These are phyloP conservation scores for Anas flavirostris DNA, from an alignment of 2,797 vertebrate genomes.

Conservation along the genomic window DNA sequence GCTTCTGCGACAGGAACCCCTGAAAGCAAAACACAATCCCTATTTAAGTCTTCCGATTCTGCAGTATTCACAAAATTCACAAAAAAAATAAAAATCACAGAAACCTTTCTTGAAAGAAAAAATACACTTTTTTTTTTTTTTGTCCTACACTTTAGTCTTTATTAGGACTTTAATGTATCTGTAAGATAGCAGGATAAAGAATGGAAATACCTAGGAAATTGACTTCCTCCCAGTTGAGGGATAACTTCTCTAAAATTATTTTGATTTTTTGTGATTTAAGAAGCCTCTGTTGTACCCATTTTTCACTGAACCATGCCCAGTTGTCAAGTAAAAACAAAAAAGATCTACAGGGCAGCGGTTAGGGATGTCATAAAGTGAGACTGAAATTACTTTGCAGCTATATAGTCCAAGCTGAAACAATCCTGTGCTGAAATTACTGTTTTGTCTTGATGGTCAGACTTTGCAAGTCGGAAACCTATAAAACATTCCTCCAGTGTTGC, in stretches of 20 bases:
- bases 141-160: neutral
- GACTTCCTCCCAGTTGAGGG: neutral
- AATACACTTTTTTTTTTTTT: fast-evolving
- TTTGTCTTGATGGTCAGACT: neutral
- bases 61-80: neutral
- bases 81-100: neutral
- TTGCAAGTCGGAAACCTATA: neutral
- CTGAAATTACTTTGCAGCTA: neutral
- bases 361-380: neutral
- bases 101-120: neutral
- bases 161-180: neutral
- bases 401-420: neutral
- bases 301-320: neutral
- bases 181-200: neutral
- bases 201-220: neutral
- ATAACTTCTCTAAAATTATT: neutral
- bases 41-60: neutral
- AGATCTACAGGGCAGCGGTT: neutral
- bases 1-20: neutral
- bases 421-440: neutral
- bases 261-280: neutral
- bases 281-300: neutral
- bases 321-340: neutral
- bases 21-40: neutral
- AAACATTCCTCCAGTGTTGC: fast-evolving